A percentile compares a stretch with the other conserved stretches of the same genome.
These are phyloP conservation scores for Acipenser oxyrinchus DNA, from an alignment of 2,797 vertebrate genomes.

Conservation along the genomic window DNA sequence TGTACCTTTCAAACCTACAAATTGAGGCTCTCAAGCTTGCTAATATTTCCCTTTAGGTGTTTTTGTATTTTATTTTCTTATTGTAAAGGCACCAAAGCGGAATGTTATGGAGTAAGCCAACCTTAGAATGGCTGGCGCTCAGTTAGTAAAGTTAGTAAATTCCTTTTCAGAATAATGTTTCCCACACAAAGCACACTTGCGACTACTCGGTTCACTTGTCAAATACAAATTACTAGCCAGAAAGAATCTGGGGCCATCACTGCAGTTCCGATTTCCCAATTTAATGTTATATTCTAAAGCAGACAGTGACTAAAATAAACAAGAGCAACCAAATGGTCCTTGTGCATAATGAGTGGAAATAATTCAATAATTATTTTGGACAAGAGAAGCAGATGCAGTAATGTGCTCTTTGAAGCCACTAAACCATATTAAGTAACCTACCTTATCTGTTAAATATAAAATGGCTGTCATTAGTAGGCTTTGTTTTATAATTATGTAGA, in stretches of 20 bases:
- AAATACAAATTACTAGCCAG: conserved; percentile 69
- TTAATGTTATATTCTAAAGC: conserved; percentile 42
- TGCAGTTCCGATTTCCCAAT: conserved; percentile 57
- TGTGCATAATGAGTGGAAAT: neutral
- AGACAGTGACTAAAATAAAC: neutral
- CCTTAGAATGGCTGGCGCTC: conserved; percentile 54
- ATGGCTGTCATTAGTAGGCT: too few relatives aligned
- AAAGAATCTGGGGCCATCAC: conserved; percentile 46
- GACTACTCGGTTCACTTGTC: conserved; percentile 63
- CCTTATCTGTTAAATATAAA: too few relatives aligned
- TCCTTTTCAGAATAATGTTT: conserved; percentile 66
- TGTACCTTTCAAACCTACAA: conserved; percentile 56
- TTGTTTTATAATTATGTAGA: too few relatives aligned
- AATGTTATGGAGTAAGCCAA: conserved; percentile 53
- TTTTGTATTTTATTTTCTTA: conserved; percentile 31
- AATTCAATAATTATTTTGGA: neutral
- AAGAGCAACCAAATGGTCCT: neutral
- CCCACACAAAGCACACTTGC: conserved; percentile 59
- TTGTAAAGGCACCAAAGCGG: conserved; percentile 56
- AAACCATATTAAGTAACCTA: neutral
- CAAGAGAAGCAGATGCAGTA: neutral
- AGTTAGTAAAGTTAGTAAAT: conserved; percentile 57
- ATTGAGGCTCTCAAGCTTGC: conserved; percentile 11
- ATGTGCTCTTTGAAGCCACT: neutral
- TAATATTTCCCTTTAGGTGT: conserved; percentile 30